Evolutionary conservation across 2,888 invertebrate species (phyloP).

Genomic region (Thymelicus lineola): DNA sequence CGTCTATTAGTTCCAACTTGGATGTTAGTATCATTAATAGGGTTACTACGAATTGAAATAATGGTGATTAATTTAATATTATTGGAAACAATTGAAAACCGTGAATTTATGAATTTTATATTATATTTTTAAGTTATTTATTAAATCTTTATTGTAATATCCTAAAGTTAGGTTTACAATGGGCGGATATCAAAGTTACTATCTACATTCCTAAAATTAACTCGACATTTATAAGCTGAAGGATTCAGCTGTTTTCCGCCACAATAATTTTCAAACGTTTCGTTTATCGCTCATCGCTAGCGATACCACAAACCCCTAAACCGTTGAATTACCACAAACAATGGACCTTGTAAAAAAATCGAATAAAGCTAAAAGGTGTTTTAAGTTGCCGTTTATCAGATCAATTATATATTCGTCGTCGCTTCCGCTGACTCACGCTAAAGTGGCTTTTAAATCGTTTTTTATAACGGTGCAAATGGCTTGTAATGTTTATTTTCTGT

Average conservation of each 20-base stretch:
- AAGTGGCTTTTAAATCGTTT: constrained; percentile 46
- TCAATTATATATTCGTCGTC: constrained; percentile 50
- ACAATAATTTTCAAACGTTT: not conserved
- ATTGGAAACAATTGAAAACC: too few species aligned
- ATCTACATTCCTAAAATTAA: too few species aligned
- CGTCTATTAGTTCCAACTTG: too few species aligned
- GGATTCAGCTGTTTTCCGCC: not conserved
- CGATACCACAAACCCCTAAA: constrained; percentile 2
- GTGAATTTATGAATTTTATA: too few species aligned
- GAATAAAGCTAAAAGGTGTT: constrained; percentile 49
- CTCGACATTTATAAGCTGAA: too few species aligned
- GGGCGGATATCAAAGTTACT: too few species aligned
- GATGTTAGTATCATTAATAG: too few species aligned
- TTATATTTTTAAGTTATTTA: too few species aligned
- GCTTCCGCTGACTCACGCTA: constrained; percentile 43
- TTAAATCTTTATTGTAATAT: too few species aligned
- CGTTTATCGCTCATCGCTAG: not conserved
- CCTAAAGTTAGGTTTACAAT: too few species aligned
- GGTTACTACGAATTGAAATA: too few species aligned
- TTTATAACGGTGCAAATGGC: constrained; percentile 42
- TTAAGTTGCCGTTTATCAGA: constrained; percentile 52
- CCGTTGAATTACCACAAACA: constrained; percentile 36
- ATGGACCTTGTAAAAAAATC: constrained; percentile 36
- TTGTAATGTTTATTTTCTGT: constrained; percentile 39
- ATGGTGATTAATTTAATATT: too few species aligned